Base-by-base conservation (phyloP, 2,113 vertebrate species). In the Kryptolebias marmoratus region DNA sequence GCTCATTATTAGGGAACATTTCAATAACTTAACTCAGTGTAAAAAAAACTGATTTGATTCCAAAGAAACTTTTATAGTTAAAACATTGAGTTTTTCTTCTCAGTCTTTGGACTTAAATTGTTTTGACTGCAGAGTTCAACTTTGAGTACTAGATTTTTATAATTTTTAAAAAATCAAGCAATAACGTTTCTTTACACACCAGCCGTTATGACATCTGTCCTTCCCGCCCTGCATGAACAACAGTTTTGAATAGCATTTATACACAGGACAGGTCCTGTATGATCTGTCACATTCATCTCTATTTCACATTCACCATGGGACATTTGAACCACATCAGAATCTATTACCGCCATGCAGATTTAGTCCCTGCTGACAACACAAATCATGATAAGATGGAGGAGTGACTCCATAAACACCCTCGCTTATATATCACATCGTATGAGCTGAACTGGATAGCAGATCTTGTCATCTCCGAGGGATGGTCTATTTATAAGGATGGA, bases 311-410 rank as follows among this genome's bases (percentile, higher is more conserved):
- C 81, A 91, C 88, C 71, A 73, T 64, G 57, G 84, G 90, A 79
- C 91, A 90, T 93, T 91, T 88, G 88, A 92, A 90, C 86, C 84
- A 84, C 87, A 85, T 89, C 88, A 90, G 86, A 87, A 90, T 90
- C 89, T 87, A 91, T 91, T 90, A 90, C 80, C 82, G 73, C 74
- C 90, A 91, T 86, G 83, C 85, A 87, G 82, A 88, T 92, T 83
- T 84, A 77, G 81, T 87, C 76, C 84, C 82, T 52, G 71, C 81
- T 87, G 88, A 91, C 87, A 91, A 85, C 87, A 93, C 91, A 91
- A 89, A 92, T 92, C 85, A 91, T 77, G 87, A 91, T 91, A 89
- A 87, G 87, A 91, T 83, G 87, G 88, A 87, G 88, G 80, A 79
- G 83, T 79, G 86, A 82, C 90, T 87, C 87, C 88, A 90, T 92